Base-by-base conservation (phyloP, 2,113 vertebrate species). In the Greenwoodochromis staneri region DNA sequence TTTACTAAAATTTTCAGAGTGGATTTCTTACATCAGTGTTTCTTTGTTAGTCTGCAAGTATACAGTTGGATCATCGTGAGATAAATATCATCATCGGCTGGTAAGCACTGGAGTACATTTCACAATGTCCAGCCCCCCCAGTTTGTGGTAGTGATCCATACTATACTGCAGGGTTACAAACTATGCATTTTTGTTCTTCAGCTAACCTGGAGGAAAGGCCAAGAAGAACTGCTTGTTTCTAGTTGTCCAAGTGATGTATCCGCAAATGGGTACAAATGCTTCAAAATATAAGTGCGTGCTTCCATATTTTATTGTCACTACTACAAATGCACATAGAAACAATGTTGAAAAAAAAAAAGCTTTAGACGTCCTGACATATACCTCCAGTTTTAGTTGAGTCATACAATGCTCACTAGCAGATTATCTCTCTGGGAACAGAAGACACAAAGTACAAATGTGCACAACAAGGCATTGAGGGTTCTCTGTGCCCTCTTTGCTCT, bases 401-500 rank as follows among this genome's bases (percentile, higher is more conserved):
- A 45, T 83, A 54, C 71, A 73, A 88, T 81, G 31, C 53, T 73
- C 80, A 89, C 83, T 85, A 84, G 49, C 84, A 89, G 81, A 91
- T 88, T 80, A 91, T 89, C 80, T 89, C 81, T 53, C 81, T 87
- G 81, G 78, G 83, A 87, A 85, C 31, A 55, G 61, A 38, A 76
- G 57, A 87, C 12, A 40, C 7, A 9, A 76, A 91, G 61, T 88
- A 83, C 63, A 83, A 88, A 92, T 88, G 93, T 92, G 91, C 82
- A 88, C 45, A 59, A 73, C 69, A 84, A 85, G 78, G 34, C 45
- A 81, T 85, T 63, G 24, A 90, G 8, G 82, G 17, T 83, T 92
- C 89, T 87, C 80, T 90, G 49, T 90, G 89, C 87, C 88, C 89
- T 91, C 90, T 81, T 83, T 93, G 93, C 91, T 95, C 89, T 87